A percentile compares a stretch with the other conserved stretches of the same genome.
These are phyloP conservation scores for Morus bassanus DNA, from an alignment of 2,797 vertebrate species.

Conservation along the genomic window DNA sequence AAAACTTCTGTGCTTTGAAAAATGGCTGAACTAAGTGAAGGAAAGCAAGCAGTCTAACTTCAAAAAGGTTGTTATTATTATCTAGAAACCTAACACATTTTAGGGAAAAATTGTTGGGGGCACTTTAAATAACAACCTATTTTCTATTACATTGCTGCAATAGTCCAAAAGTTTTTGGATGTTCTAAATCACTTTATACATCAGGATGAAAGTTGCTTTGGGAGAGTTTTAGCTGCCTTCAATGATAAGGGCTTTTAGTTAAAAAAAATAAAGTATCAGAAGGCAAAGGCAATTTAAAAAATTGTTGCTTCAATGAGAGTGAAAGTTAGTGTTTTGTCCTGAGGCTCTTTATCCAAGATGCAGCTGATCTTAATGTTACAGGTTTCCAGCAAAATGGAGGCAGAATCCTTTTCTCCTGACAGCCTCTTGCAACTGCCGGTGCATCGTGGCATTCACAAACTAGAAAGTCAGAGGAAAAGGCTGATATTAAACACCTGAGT, in stretches of 20 bases:
- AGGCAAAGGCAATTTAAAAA: background rate
- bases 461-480: background rate
- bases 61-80: background rate
- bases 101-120: background rate
- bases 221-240: background rate
- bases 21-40: background rate
- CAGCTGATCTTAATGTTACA: background rate
- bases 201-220: background rate
- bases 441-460: background rate
- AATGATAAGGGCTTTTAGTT: background rate
- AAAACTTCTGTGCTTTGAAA: constrained; percentile 41
- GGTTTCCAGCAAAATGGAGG: background rate
- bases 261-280: background rate
- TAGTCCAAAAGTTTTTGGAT: background rate
- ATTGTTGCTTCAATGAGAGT: background rate
- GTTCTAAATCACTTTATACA: background rate
- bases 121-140: background rate
- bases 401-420: background rate
- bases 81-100: background rate
- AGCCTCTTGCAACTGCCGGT: background rate
- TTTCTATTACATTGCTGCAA: background rate
- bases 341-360: background rate
- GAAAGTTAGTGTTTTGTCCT: background rate
- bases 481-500: background rate
- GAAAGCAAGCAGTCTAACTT: background rate